Percentiles rank a stretch among this genome's conserved stretches.
Evolutionary conservation across 2,888 invertebrate species (phyloP).

Genomic region (Elysia crispata): DNA sequence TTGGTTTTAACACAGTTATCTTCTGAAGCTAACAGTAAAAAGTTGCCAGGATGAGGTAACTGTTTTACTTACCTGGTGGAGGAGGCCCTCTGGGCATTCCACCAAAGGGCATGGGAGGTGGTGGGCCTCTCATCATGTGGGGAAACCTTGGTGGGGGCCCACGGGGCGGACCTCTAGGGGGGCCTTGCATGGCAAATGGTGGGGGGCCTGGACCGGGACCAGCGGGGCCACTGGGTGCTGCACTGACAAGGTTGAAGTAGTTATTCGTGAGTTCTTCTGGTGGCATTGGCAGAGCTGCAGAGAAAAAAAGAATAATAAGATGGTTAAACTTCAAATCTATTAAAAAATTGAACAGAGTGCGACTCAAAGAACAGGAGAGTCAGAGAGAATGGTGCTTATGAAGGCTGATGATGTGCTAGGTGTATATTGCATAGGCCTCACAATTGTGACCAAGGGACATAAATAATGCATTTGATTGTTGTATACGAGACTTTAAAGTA

Average conservation of each 20-base stretch:
- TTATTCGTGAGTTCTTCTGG: conserved; percentile 81
- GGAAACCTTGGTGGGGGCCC: conserved; percentile 39
- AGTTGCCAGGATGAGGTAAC: no score
- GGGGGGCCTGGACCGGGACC: conserved; percentile 52
- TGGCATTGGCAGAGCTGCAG: conserved; percentile 81
- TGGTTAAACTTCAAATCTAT: no score
- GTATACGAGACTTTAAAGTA: no score
- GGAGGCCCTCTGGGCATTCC: conserved; percentile 57
- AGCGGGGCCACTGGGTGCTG: conserved; percentile 71
- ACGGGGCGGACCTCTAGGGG: conserved; percentile 30
- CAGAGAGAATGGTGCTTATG: no score
- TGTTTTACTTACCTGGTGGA: conserved; percentile 60
- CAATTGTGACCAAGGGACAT: no score
- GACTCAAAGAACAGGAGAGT: no score
- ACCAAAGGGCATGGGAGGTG: conserved; percentile 62
- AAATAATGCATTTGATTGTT: no score
- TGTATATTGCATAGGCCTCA: no score
- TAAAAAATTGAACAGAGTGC: no score
- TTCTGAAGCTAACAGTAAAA: no score
- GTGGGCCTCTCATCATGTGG: conserved; percentile 49
- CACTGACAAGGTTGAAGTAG: conserved; percentile 83
- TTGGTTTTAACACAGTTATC: no score
- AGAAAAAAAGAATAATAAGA: conserved; percentile 33
- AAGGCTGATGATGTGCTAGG: no score
- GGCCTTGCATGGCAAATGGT: conserved; percentile 25